Evolutionary conservation across 2,888 invertebrate species (phyloP).

Genomic region (Empis stercorea): DNA sequence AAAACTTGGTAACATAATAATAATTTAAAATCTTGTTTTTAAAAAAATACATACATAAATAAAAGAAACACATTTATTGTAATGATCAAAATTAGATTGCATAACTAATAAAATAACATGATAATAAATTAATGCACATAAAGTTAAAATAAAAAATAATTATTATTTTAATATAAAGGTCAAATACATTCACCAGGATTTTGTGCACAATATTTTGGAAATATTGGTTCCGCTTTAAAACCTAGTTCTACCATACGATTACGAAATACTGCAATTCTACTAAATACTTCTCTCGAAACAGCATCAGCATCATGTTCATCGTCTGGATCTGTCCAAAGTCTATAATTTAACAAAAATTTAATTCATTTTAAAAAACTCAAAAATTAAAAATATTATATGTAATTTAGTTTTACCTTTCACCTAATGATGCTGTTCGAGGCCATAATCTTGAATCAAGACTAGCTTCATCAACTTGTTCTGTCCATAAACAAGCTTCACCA

Average conservation of each 20-base stretch:
- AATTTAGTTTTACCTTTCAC: conserved; percentile 46
- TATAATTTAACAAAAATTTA: conserved; percentile 9
- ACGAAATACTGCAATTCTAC: conserved; percentile 34
- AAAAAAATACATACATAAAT: too few relatives aligned
- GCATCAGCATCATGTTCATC: conserved; percentile 34
- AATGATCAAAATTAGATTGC: too few relatives aligned
- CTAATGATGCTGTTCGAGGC: conserved; percentile 71
- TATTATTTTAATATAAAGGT: conserved; percentile 25
- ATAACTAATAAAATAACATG: too few relatives aligned
- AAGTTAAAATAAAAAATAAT: background rate
- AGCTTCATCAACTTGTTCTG: conserved; percentile 63
- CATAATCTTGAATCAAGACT: conserved; percentile 67
- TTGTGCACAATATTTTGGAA: conserved; percentile 37
- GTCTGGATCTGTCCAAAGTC: conserved; percentile 35
- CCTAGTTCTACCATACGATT: conserved; percentile 35
- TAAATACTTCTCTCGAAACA: conserved; percentile 32
- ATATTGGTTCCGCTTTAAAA: conserved; percentile 34
- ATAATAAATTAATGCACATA: conserved; percentile 3
- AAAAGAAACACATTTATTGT: too few relatives aligned
- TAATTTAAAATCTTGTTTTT: too few relatives aligned
- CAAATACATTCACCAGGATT: conserved; percentile 38
- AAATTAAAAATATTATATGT: background rate
- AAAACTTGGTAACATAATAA: too few relatives aligned
- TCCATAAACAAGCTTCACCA: conserved; percentile 75
- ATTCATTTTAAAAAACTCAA: too few relatives aligned